phyloP scores from a whole-genome alignment of 2,888 invertebrate genomes.

The Sepiola atlantica region DNA sequence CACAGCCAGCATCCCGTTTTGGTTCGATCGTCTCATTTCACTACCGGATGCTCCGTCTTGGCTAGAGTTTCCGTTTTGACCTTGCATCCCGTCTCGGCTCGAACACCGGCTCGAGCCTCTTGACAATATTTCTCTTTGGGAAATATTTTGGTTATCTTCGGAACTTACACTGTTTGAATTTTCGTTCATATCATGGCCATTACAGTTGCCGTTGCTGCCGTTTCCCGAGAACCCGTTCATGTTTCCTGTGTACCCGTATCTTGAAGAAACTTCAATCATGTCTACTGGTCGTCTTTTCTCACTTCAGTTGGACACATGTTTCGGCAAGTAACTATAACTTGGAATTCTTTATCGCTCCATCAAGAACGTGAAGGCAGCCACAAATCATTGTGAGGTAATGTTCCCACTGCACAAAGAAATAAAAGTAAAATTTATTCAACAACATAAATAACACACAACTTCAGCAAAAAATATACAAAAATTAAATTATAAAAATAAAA shows the following conservation, averaged over 20 bases:
- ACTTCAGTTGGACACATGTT: background rate
- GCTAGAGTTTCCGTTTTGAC: background rate
- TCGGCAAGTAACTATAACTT: background rate
- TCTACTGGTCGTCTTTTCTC: background rate
- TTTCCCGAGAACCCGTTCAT: background rate
- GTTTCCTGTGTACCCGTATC: background rate
- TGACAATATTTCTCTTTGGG: background rate
- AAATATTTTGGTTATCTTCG: background rate
- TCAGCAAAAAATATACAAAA: background rate
- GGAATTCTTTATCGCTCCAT: background rate
- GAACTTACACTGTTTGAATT: slow-evolving; percentile 38
- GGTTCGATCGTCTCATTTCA: background rate
- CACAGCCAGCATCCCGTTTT: background rate
- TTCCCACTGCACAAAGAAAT: background rate
- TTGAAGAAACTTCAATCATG: background rate
- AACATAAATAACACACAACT: background rate
- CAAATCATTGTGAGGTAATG: background rate
- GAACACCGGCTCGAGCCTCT: background rate
- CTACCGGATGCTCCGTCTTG: background rate
- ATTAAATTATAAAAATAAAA: background rate
- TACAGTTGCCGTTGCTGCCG: background rate
- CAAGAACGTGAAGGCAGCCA: slow-evolving; percentile 16
- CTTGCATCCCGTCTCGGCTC: background rate
- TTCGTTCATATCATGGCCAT: background rate
- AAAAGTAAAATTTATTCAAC: background rate